Conservation (phyloP, 2,797 vertebrate genomes). For the Decapterus maruadsi region DNA sequence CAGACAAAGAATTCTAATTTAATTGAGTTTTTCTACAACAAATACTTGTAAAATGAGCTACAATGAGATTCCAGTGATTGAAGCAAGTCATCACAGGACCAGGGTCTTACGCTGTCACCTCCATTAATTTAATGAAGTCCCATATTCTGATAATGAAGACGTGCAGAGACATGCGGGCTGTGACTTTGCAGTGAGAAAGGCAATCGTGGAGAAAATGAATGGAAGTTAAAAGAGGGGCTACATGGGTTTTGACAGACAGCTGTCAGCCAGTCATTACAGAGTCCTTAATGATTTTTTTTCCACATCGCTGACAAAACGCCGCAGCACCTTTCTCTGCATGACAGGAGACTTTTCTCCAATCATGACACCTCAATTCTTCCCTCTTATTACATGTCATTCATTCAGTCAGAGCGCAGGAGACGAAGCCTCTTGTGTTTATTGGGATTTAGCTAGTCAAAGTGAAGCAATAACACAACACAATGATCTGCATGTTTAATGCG, state of each 20-base stretch:
- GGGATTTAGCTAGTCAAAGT: constrained; percentile 6
- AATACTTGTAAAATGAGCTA: neutral
- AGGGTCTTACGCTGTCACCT: constrained; percentile 7
- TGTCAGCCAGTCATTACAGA: constrained; percentile 71
- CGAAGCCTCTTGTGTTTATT: constrained; percentile 8
- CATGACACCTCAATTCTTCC: constrained; percentile 67
- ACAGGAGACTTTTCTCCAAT: constrained; percentile 56
- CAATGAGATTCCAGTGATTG: constrained; percentile 4
- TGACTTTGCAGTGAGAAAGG: constrained; percentile 45
- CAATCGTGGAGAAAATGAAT: constrained; percentile 71
- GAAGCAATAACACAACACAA: constrained; percentile 5
- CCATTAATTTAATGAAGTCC: constrained; percentile 24
- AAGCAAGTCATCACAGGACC: neutral
- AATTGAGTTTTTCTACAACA: neutral
- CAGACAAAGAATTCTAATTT: no score
- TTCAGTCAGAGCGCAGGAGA: constrained; percentile 27
- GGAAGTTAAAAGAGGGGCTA: constrained; percentile 43
- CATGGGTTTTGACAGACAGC: constrained; percentile 75
- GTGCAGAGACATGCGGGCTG: constrained; percentile 25
- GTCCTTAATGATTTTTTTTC: constrained; percentile 63
- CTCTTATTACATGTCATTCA: constrained; percentile 68
- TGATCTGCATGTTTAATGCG: neutral
- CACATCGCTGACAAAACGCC: constrained; percentile 50
- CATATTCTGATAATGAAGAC: constrained; percentile 57
- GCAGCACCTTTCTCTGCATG: constrained; percentile 49